These are phyloP conservation scores for Rhyacophila evoluta DNA, from an alignment of 2,888 invertebrate species.

Conservation along the genomic window DNA sequence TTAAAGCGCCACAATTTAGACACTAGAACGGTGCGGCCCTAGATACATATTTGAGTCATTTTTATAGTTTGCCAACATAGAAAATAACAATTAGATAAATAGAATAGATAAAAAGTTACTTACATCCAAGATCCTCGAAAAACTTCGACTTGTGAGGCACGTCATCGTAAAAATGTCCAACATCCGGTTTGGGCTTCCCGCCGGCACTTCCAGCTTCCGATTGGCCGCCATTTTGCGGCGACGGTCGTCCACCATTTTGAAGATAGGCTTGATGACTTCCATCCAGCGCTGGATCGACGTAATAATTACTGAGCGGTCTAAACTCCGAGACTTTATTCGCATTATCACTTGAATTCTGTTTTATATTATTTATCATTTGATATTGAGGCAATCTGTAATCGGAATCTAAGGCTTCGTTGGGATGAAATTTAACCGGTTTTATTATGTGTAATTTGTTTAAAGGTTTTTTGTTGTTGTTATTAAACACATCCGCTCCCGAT, in stretches of 20 bases:
- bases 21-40: too few species aligned
- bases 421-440: slow-evolving; percentile 31
- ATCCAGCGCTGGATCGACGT: slow-evolving; percentile 17
- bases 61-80: too few species aligned
- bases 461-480: slow-evolving; percentile 29
- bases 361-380: slow-evolving; percentile 1
- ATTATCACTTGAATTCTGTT: slow-evolving; percentile 15
- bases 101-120: slow-evolving; percentile 62
- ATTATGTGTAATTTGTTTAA: not conserved
- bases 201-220: not conserved
- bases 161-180: slow-evolving; percentile 53
- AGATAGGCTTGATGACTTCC: not conserved
- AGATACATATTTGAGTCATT: too few species aligned
- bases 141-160: slow-evolving; percentile 69
- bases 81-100: too few species aligned
- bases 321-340: not conserved
- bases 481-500: not conserved
- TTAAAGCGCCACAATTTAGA: too few species aligned
- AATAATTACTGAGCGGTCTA: slow-evolving; percentile 37
- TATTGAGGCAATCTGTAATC: slow-evolving; percentile 17
- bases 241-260: not conserved
- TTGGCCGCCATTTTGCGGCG: not conserved
- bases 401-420: not conserved
- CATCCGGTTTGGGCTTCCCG: slow-evolving; percentile 43
- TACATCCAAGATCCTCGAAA: slow-evolving; percentile 78